These are phyloP conservation scores for Eupithecia dodoneata DNA, from an alignment of 2,888 invertebrate genomes.

Conservation along the genomic window DNA sequence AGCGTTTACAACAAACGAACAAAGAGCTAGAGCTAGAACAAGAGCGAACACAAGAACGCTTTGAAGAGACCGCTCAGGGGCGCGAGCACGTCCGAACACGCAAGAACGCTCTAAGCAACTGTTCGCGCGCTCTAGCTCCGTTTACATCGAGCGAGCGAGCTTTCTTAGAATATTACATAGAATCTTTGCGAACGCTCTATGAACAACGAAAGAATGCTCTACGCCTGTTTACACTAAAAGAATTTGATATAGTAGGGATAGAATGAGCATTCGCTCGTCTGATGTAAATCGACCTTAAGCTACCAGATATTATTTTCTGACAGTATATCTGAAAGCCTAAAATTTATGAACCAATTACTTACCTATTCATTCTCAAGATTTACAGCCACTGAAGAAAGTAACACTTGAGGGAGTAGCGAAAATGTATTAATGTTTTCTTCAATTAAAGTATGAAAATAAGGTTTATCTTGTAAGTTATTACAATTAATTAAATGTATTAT, in stretches of 20 bases:
- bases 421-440: neutral
- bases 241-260: constrained; percentile 24
- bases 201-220: constrained; percentile 32
- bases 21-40: no score
- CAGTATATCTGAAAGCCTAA: constrained; percentile 8
- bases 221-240: constrained; percentile 37
- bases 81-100: no score
- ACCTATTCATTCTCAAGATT: neutral
- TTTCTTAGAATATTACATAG: neutral
- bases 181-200: constrained; percentile 24
- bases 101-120: no score
- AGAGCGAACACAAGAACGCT: no score
- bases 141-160: constrained; percentile 1
- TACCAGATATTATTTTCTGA: constrained; percentile 16
- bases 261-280: neutral
- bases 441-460: neutral
- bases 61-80: no score
- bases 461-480: no score
- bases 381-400: neutral
- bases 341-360: constrained; percentile 11
- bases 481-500: no score
- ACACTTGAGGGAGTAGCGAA: neutral
- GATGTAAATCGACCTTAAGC: constrained; percentile 6
- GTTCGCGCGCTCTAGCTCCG: no score
- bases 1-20: no score